Evolutionary conservation across 2,888 invertebrate species (phyloP), one percentile per base, ranked within the genome.

Genomic region (Griposia aprilina): DNA sequence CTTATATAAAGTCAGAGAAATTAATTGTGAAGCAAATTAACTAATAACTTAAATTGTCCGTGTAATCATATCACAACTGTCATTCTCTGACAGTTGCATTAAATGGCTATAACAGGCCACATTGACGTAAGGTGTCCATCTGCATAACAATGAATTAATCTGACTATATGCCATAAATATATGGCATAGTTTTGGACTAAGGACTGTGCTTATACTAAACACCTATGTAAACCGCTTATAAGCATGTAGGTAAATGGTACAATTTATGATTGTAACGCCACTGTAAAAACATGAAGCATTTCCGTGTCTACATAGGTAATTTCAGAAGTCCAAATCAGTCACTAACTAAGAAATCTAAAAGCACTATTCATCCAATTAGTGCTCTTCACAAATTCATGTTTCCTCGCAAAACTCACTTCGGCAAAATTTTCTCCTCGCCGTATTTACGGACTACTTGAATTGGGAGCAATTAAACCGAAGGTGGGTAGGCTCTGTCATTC

Each of bases 381-480:
- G 62, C 67, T 60, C 67, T 72, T 52, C 66, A 82, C 65, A 84
- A 76, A 79, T 73, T 67, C 81, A 75, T 55, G 55, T 41, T 69
- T 60, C 23, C 62, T 68, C 41, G 65, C 60, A 68, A 83, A 78
- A 75, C 76, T 45, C 66, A 72, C 55, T 83, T 69, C n/a, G 30
- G 62, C 60, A 60, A 76, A 75, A 82, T 77, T 84, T 74, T 76
- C 76, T 68, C 73, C n/a, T 59, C 45, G 13, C 52, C 6, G 67
- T 86, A 82, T 86, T 86, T 86, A 75, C 84, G 63, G 13, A 55
- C 72, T 63, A 48, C 86, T 79, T 79, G 62, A 84, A 83, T 79
- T 73, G 81, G 68, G 23, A 81, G 86, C 84, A 86, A 86, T 85
- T 80, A 79, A 78, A 77, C 68, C 62, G 55, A 82, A 86, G 82